Conservation (phyloP, 1,140 invertebrate genomes). For the Aporrectodea caliginosa region DNA sequence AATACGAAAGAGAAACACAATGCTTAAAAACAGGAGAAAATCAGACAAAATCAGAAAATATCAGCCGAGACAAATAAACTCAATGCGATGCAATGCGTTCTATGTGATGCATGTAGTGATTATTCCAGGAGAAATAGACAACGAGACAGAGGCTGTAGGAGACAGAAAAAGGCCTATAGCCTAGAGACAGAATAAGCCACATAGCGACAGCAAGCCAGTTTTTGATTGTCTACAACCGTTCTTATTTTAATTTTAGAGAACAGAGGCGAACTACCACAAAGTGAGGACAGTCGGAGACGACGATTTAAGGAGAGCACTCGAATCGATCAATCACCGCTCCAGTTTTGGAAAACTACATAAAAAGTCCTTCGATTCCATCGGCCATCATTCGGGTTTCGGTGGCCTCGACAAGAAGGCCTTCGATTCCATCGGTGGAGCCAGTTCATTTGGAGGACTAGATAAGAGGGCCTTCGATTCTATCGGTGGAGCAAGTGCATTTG, state of each 20-base stretch:
- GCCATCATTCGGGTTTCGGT: constrained; percentile 10
- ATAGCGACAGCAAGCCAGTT: background rate
- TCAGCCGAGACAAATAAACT: background rate
- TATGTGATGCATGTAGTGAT: too few species aligned
- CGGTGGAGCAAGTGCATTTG: constrained; percentile 30
- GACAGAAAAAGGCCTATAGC: too few species aligned
- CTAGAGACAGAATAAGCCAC: too few species aligned
- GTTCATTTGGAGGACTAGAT: constrained; percentile 19
- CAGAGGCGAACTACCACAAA: background rate
- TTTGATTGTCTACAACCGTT: background rate
- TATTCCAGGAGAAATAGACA: too few species aligned
- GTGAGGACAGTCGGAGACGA: background rate
- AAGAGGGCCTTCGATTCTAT: constrained; percentile 30
- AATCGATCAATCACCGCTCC: constrained; percentile 14
- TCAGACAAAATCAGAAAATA: too few species aligned
- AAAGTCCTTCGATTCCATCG: constrained; percentile 14
- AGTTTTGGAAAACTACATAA: constrained; percentile 13
- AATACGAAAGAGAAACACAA: too few species aligned
- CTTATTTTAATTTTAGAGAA: background rate
- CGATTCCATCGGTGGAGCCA: constrained; percentile 16
- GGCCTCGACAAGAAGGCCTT: constrained; percentile 20
- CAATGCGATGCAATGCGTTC: background rate
- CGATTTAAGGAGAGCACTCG: background rate
- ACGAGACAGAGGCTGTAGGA: too few species aligned
- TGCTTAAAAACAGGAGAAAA: too few species aligned